Percentiles rank a stretch among this genome's conserved stretches.
Evolutionary conservation across 2,113 vertebrate species (phyloP).

Genomic region (Microcebus lehilahytsara): DNA sequence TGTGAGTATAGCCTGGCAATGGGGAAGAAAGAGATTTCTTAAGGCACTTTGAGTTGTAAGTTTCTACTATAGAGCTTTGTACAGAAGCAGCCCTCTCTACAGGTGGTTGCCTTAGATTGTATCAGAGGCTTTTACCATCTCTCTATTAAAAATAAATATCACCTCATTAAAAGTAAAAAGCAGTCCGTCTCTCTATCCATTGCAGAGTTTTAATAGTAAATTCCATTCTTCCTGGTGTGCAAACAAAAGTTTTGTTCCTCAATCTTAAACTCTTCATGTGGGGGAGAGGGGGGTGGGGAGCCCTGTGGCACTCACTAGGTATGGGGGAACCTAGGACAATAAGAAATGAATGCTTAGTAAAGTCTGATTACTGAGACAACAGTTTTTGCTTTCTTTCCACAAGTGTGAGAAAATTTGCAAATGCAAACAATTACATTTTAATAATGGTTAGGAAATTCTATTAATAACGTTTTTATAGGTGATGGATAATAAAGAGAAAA

Average conservation of each 20-base stretch:
- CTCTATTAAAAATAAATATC: neutral
- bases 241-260: neutral
- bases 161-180: neutral
- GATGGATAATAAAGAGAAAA: neutral
- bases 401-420: neutral
- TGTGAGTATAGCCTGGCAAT: neutral
- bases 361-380: neutral
- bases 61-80: neutral
- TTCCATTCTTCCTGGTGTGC: neutral
- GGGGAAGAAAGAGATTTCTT: neutral
- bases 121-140: neutral
- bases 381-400: neutral
- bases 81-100: neutral
- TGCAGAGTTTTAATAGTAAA: neutral
- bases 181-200: neutral
- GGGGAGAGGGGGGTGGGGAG: neutral
- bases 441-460: neutral
- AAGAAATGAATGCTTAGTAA: neutral
- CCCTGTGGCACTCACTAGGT: accelerated
- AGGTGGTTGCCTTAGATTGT: neutral
- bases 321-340: neutral
- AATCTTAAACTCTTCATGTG: neutral
- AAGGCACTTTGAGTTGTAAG: neutral
- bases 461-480: neutral
- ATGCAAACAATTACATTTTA: neutral